These are phyloP conservation scores for Pachyrhynchus sulphureomaculatus DNA, from an alignment of 1,140 invertebrate species.

Conservation along the genomic window DNA sequence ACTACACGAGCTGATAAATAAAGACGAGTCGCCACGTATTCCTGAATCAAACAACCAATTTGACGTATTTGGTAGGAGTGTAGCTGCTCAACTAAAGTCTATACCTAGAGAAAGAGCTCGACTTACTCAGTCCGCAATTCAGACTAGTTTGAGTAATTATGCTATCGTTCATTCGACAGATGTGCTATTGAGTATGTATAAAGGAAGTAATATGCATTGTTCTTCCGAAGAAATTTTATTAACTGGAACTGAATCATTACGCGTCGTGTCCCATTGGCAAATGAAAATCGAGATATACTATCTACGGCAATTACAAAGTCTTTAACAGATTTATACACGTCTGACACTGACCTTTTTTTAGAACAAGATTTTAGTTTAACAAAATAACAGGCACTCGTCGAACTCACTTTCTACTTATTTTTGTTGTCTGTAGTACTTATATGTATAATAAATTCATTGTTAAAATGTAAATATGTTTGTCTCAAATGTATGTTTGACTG, in stretches of 20 bases:
- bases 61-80: not conserved
- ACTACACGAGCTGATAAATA: not conserved
- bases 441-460: too few species aligned
- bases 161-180: not conserved
- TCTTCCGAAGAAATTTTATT: not conserved
- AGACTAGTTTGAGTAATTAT: not conserved
- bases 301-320: not conserved
- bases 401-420: not conserved
- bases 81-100: not conserved
- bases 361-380: too few species aligned
- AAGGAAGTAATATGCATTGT: not conserved
- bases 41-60: not conserved
- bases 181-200: not conserved
- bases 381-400: not conserved
- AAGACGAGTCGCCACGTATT: too few species aligned
- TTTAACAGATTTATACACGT: too few species aligned
- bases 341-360: too few species aligned
- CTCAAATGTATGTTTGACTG: too few species aligned
- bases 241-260: not conserved
- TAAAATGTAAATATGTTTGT: too few species aligned
- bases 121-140: not conserved
- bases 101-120: not conserved
- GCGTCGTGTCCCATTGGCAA: too few species aligned
- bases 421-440: too few species aligned
- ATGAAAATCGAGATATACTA: not conserved